These are phyloP conservation scores for Acanthosoma haemorrhoidale DNA, from an alignment of 2,888 invertebrate species.

Conservation along the genomic window DNA sequence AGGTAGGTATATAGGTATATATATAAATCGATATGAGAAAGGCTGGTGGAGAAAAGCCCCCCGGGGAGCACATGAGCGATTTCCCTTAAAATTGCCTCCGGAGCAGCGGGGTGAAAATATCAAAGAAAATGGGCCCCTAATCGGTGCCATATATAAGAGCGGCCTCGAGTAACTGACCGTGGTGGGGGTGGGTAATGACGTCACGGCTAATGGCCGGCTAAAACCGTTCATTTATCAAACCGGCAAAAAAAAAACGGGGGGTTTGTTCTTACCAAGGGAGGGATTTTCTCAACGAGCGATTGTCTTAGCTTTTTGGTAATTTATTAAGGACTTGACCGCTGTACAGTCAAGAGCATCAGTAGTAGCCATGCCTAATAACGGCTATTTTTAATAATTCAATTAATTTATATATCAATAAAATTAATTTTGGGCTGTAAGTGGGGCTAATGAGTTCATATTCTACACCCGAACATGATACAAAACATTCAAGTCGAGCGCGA, in stretches of 20 bases:
- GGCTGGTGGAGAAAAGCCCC: background rate
- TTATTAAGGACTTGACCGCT: too few relatives aligned
- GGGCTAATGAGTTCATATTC: too few relatives aligned
- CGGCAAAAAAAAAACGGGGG: background rate
- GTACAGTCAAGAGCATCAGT: too few relatives aligned
- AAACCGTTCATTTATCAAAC: slow-evolving; percentile 31
- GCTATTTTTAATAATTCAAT: too few relatives aligned
- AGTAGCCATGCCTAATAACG: too few relatives aligned
- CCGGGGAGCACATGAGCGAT: slow-evolving; percentile 21
- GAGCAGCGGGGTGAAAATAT: slow-evolving; percentile 22
- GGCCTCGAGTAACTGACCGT: slow-evolving; percentile 29
- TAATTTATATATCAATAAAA: too few relatives aligned
- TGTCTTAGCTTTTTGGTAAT: background rate
- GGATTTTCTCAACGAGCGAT: background rate
- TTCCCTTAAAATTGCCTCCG: slow-evolving; percentile 20
- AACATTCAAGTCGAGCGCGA: too few relatives aligned
- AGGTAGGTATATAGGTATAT: too few relatives aligned
- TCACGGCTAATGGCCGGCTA: slow-evolving; percentile 30
- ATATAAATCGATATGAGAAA: slow-evolving; percentile 21
- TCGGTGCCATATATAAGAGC: slow-evolving; percentile 25
- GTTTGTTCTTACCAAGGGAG: background rate
- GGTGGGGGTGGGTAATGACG: slow-evolving; percentile 19
- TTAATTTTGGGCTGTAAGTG: too few relatives aligned
- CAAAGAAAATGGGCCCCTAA: slow-evolving; percentile 31
- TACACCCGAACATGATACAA: too few relatives aligned